phyloP scores from a whole-genome alignment of 2,888 invertebrate genomes.

The Drosophila lacicola region DNA sequence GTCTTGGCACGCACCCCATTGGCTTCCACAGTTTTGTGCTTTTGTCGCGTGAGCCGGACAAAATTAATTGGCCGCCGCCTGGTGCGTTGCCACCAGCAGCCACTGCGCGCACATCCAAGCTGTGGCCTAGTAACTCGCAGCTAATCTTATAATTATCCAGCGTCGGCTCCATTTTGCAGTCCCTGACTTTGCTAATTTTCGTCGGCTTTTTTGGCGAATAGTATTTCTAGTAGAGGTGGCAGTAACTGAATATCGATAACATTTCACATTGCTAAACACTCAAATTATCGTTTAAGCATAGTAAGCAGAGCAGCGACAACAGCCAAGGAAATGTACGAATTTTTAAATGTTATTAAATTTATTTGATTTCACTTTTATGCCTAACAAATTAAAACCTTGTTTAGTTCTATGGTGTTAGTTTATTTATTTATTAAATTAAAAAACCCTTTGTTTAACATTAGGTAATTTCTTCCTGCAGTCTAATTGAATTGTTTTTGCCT shows the following conservation, averaged over 20 bases:
- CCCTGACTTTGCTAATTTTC: conserved; percentile 50
- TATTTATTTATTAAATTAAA: too few species aligned
- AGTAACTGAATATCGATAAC: conserved; percentile 28
- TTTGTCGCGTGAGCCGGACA: conserved; percentile 95
- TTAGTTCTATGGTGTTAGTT: too few species aligned
- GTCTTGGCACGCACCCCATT: conserved; percentile 86
- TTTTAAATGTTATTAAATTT: too few species aligned
- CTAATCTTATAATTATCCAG: conserved; percentile 90
- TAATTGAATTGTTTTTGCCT: too few species aligned
- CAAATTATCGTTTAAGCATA: not conserved
- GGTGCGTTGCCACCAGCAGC: conserved; percentile 85
- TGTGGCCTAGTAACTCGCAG: conserved; percentile 91
- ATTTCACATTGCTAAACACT: not conserved
- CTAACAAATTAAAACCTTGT: too few species aligned
- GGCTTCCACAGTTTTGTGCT: conserved; percentile 95
- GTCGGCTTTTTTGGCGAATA: conserved; percentile 38
- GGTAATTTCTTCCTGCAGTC: too few species aligned
- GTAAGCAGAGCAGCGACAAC: not conserved
- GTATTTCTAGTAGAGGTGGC: conserved; percentile 25
- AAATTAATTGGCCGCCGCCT: conserved; percentile 88
- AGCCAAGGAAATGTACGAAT: not conserved
- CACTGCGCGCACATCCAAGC: conserved; percentile 93
- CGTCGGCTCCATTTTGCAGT: conserved; percentile 67
- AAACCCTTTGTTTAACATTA: too few species aligned
- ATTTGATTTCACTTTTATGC: too few species aligned